Evolutionary conservation across 2,113 vertebrate genomes (phyloP).

Genomic region (Nesogale talazaci): DNA sequence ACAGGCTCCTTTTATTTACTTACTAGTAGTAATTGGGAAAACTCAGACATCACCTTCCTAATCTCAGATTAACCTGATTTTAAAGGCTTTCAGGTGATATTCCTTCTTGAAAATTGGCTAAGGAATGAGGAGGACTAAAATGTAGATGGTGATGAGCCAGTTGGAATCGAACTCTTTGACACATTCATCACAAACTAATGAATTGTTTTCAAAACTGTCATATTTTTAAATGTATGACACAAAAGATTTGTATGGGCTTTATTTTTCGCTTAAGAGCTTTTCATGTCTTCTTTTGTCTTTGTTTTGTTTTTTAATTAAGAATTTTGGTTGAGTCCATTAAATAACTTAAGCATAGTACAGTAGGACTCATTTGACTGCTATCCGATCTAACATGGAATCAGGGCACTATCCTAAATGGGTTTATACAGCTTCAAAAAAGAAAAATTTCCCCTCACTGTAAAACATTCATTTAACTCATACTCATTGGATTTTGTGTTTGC

Average conservation of each 20-base stretch:
- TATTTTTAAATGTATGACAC: background rate
- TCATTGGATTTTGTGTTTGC: background rate
- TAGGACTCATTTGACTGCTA: conserved; percentile 9
- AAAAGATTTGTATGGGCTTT: background rate
- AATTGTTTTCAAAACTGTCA: background rate
- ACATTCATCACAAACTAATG: background rate
- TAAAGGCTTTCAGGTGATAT: conserved; percentile 35
- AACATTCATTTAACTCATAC: conserved; percentile 31
- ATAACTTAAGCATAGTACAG: background rate
- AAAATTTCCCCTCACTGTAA: background rate
- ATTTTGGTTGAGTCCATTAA: background rate
- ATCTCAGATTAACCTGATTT: conserved; percentile 52
- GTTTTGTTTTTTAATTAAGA: background rate
- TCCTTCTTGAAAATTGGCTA: conserved; percentile 24
- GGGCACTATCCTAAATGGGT: background rate
- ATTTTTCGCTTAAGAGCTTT: background rate
- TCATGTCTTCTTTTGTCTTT: background rate
- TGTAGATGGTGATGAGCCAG: background rate
- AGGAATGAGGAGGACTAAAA: background rate
- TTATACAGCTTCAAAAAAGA: background rate
- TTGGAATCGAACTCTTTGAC: conserved; percentile 14
- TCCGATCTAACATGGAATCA: background rate
- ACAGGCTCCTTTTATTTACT: conserved; percentile 1
- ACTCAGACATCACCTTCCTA: conserved; percentile 6
- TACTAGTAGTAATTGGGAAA: conserved; percentile 39